phyloP scores from a whole-genome alignment of 2,797 vertebrate genomes.

The Hemibagrus guttatus region DNA sequence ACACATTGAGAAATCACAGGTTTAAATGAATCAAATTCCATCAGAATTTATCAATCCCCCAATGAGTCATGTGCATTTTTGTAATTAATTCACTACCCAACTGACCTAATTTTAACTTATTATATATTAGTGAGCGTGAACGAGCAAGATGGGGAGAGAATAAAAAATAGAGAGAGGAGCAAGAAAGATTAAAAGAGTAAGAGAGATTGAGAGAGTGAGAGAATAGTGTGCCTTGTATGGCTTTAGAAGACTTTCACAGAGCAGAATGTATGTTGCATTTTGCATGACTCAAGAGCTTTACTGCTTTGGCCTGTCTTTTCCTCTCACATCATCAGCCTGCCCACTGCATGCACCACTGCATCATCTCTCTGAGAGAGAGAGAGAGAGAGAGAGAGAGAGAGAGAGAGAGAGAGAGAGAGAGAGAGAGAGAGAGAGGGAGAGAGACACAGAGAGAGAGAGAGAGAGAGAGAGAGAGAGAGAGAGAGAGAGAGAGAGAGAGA shows the following conservation, averaged over 20 bases:
- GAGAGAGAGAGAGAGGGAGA: neutral
- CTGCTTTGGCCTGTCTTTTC: constrained; percentile 93
- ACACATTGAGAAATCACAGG: neutral
- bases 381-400: neutral
- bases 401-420: constrained; percentile 16
- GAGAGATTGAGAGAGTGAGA: neutral
- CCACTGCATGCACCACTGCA: constrained; percentile 78
- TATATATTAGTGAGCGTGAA: neutral
- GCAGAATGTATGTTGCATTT: constrained; percentile 90
- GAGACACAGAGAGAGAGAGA: no score
- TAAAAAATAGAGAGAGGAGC: constrained; percentile 34
- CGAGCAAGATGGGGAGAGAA: constrained; percentile 49
- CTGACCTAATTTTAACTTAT: neutral
- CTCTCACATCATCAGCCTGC: constrained; percentile 85
- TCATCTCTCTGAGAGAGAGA: constrained; percentile 31
- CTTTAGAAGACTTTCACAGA: constrained; percentile 79
- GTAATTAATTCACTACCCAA: neutral
- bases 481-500: no score
- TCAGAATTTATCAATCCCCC: neutral
- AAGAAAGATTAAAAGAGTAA: neutral
- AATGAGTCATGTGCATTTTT: neutral
- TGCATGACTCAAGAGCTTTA: constrained; percentile 89
- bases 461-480: neutral
- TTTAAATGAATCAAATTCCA: neutral
- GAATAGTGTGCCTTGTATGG: constrained; percentile 51